A percentile compares a stretch with the other conserved stretches of the same genome.
These are phyloP conservation scores for Rosalia funebris DNA, from an alignment of 2,888 invertebrate species.

Conservation along the genomic window DNA sequence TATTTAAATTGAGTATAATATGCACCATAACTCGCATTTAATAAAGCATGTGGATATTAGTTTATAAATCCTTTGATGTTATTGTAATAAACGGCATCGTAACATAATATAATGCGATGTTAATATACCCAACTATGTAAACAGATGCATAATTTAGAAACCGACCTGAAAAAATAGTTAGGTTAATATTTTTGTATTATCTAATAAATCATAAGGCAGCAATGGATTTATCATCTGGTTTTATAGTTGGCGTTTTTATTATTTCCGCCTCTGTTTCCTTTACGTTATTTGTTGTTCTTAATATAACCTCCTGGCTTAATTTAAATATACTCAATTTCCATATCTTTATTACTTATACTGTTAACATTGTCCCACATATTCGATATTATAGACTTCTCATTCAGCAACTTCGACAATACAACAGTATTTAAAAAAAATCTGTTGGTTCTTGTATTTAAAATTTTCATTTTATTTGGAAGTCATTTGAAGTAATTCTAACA, in stretches of 20 bases:
- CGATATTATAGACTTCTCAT: too few relatives aligned
- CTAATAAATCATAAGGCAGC: constrained; percentile 52
- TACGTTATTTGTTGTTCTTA: constrained; percentile 52
- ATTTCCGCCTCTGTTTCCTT: constrained; percentile 56
- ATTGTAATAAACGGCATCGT: constrained; percentile 47
- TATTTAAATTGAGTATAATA: constrained; percentile 18
- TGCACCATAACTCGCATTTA: constrained; percentile 17
- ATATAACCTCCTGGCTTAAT: constrained; percentile 31
- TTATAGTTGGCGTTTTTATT: constrained; percentile 53
- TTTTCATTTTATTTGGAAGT: too few relatives aligned
- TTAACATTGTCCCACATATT: background rate
- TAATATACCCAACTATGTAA: constrained; percentile 43
- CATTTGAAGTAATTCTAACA: too few relatives aligned
- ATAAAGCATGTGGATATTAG: constrained; percentile 31
- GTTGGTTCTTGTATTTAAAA: too few relatives aligned
- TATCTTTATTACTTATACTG: constrained; percentile 7
- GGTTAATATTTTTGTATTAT: constrained; percentile 50
- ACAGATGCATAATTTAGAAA: constrained; percentile 49
- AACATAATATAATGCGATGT: constrained; percentile 34
- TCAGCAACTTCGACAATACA: too few relatives aligned
- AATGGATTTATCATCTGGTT: constrained; percentile 50
- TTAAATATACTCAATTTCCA: constrained; percentile 13
- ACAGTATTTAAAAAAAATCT: too few relatives aligned
- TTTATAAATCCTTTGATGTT: constrained; percentile 42
- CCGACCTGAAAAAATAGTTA: constrained; percentile 52